A percentile compares a stretch with the other conserved stretches of the same genome.
These are phyloP conservation scores for Spodoptera frugiperda DNA, from an alignment of 1,140 invertebrate species.

Conservation along the genomic window DNA sequence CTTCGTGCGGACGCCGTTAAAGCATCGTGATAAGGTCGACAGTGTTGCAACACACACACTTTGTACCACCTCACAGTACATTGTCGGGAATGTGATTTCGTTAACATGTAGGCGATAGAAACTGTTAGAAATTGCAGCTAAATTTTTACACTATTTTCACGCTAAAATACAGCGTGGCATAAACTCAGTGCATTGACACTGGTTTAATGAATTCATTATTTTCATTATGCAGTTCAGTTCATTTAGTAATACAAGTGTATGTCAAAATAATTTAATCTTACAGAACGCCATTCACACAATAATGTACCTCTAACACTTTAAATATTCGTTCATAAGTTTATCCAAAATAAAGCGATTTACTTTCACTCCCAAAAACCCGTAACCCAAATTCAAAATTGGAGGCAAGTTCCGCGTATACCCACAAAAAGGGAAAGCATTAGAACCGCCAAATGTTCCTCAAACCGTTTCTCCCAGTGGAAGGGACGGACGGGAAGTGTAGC, in stretches of 20 bases:
- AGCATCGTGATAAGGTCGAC: slow-evolving; percentile 31
- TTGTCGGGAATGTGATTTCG: not conserved
- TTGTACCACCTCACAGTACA: slow-evolving; percentile 6
- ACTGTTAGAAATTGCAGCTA: too few relatives aligned
- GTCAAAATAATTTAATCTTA: too few relatives aligned
- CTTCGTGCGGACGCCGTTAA: slow-evolving; percentile 44
- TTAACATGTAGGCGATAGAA: too few relatives aligned
- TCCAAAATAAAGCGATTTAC: not conserved
- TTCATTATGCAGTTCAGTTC: too few relatives aligned
- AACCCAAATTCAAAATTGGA: not conserved
- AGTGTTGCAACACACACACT: slow-evolving; percentile 20
- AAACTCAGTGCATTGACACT: too few relatives aligned
- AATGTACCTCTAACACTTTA: too few relatives aligned
- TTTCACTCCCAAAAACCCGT: not conserved
- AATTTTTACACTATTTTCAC: too few relatives aligned
- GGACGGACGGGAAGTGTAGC: not conserved
- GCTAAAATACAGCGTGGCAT: too few relatives aligned
- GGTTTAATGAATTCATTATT: too few relatives aligned
- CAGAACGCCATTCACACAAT: too few relatives aligned
- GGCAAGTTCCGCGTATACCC: not conserved
- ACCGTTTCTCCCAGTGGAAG: not conserved
- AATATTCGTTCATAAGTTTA: too few relatives aligned
- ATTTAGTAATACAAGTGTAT: too few relatives aligned
- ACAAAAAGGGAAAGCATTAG: not conserved
- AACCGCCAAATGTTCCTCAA: not conserved